Evolutionary conservation across 2,113 vertebrate genomes (phyloP).

Genomic region (Sorex araneus): DNA sequence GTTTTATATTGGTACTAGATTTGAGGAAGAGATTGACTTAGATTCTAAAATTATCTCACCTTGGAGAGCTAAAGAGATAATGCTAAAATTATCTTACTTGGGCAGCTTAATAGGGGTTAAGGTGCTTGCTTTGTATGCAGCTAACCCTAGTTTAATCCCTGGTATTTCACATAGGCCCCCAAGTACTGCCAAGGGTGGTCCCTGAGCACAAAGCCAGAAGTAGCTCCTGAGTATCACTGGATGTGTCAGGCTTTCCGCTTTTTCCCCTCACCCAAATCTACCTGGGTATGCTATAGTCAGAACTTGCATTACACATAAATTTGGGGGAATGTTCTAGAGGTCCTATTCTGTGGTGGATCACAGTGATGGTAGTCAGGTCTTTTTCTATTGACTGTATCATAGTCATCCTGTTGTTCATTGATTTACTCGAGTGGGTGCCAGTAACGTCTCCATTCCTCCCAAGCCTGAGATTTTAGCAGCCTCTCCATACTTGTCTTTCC

Average conservation of each 20-base stretch:
- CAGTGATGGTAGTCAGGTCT: not conserved
- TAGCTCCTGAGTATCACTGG: too few species aligned
- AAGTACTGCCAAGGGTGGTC: not conserved
- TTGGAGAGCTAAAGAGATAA: not conserved
- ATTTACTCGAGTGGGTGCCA: too few species aligned
- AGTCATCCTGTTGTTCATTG: too few species aligned
- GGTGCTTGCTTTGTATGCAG: not conserved
- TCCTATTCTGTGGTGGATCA: not conserved
- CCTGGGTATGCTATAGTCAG: not conserved
- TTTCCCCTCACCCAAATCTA: too few species aligned
- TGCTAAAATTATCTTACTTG: not conserved
- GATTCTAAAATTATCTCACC: too few species aligned
- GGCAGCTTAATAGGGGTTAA: not conserved
- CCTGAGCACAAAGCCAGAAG: not conserved
- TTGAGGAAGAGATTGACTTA: not conserved
- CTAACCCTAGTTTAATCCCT: not conserved
- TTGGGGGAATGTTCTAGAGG: not conserved
- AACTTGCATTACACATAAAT: not conserved
- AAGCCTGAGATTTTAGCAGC: too few species aligned
- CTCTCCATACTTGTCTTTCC: too few species aligned
- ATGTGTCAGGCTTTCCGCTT: too few species aligned
- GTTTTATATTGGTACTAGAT: not conserved
- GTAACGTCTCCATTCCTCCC: too few species aligned
- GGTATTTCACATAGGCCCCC: not conserved
- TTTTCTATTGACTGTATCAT: too few species aligned